Evolutionary conservation across 1,140 invertebrate genomes (phyloP).

Genomic region (Nymphalis io): DNA sequence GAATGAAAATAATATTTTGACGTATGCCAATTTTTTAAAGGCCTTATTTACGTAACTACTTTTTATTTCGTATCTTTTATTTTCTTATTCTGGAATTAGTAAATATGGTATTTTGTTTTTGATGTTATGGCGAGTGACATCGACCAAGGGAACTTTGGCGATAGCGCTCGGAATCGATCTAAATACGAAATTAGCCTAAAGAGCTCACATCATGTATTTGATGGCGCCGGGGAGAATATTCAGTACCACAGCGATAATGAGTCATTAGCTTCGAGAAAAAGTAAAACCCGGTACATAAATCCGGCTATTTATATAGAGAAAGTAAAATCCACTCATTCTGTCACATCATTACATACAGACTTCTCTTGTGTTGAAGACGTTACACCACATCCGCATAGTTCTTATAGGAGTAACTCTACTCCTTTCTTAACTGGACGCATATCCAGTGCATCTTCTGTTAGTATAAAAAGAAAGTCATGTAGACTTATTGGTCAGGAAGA

Average conservation of each 20-base stretch:
- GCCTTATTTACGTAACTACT: neutral
- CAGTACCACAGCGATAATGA: conserved; percentile 72
- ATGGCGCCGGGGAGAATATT: conserved; percentile 70
- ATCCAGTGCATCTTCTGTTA: conserved; percentile 59
- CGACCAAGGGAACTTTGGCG: conserved; percentile 63
- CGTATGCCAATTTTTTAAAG: conserved; percentile 17
- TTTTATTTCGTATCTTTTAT: conserved; percentile 8
- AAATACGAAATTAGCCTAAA: conserved; percentile 46
- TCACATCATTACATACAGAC: conserved; percentile 63
- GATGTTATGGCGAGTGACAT: conserved; percentile 64
- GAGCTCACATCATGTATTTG: conserved; percentile 68
- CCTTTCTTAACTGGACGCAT: conserved; percentile 66
- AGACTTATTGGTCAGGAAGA: conserved; percentile 42
- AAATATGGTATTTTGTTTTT: conserved; percentile 50
- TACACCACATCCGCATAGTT: conserved; percentile 70
- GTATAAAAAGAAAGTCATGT: conserved; percentile 70
- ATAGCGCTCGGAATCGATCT: conserved; percentile 60
- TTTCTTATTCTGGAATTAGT: conserved; percentile 6
- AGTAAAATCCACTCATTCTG: conserved; percentile 63
- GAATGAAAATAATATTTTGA: conserved; percentile 5
- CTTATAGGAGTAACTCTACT: conserved; percentile 70
- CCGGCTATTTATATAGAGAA: conserved; percentile 71
- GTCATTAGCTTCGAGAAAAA: conserved; percentile 61
- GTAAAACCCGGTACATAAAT: conserved; percentile 74
- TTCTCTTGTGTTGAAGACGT: conserved; percentile 57